Conservation (phyloP, 1,140 invertebrate species). For the Dryas iulia region DNA sequence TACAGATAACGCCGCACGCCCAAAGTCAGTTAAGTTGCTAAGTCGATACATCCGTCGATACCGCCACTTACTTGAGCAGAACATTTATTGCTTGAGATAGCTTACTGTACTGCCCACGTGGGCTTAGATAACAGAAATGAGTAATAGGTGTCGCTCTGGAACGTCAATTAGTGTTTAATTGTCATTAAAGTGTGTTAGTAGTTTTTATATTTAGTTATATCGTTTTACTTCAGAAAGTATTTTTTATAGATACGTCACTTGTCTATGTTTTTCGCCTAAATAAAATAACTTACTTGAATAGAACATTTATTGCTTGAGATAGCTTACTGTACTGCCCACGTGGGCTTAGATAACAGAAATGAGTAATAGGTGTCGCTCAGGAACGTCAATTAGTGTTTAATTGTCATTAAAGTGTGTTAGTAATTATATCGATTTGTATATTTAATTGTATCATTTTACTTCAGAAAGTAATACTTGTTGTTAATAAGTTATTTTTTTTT, state of each 20-base stretch:
- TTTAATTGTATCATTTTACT: too few relatives aligned
- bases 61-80: neutral
- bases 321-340: neutral
- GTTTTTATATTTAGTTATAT: too few relatives aligned
- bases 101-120: neutral
- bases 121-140: neutral
- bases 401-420: neutral
- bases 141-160: neutral
- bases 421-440: too few relatives aligned
- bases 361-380: neutral
- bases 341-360: neutral
- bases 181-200: neutral
- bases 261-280: too few relatives aligned
- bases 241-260: too few relatives aligned
- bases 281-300: neutral
- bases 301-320: slow-evolving; percentile 1
- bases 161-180: neutral
- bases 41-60: neutral
- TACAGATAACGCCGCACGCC: slow-evolving; percentile 13
- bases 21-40: slow-evolving; percentile 13
- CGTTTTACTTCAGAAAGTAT: too few relatives aligned
- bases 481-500: too few relatives aligned
- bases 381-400: neutral
- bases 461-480: too few relatives aligned
- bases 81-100: slow-evolving; percentile 1